Evolutionary conservation across 2,888 invertebrate species (phyloP).

Genomic region (Xylophagus ater): DNA sequence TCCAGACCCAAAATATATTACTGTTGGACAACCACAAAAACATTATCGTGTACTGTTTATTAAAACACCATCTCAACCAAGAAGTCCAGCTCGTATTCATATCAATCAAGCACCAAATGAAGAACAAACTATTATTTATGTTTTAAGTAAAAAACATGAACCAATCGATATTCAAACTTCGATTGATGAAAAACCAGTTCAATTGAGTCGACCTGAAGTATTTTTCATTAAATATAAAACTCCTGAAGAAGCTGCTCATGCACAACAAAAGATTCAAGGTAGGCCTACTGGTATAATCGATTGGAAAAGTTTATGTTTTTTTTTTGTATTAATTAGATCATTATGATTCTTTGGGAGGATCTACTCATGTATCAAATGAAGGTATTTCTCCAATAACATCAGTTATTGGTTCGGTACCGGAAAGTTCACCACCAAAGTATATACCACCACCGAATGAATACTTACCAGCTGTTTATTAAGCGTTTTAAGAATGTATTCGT

Average conservation of each 20-base stretch:
- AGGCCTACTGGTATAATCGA: not conserved
- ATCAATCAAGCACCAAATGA: not conserved
- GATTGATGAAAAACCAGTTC: not conserved
- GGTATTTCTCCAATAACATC: slow-evolving; percentile 29
- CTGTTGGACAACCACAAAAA: slow-evolving; percentile 25
- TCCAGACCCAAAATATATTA: slow-evolving; percentile 14
- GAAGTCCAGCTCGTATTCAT: slow-evolving; percentile 11
- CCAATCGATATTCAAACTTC: not conserved
- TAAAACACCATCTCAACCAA: slow-evolving; percentile 15
- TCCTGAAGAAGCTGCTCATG: slow-evolving; percentile 34
- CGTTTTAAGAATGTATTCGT: too few relatives aligned
- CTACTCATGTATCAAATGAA: slow-evolving; percentile 28
- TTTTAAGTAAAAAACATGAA: slow-evolving; percentile 32
- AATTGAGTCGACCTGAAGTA: slow-evolving; percentile 18
- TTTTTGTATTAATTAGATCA: slow-evolving; percentile 25
- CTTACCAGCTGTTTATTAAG: too few relatives aligned
- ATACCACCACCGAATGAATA: too few relatives aligned
- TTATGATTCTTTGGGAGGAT: slow-evolving; percentile 33
- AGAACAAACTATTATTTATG: slow-evolving; percentile 38
- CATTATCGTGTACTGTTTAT: slow-evolving; percentile 18
- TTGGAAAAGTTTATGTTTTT: too few relatives aligned
- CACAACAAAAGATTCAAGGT: slow-evolving; percentile 27
- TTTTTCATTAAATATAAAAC: slow-evolving; percentile 40
- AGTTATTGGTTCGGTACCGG: slow-evolving; percentile 29
- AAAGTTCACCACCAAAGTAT: too few relatives aligned